phyloP scores from a whole-genome alignment of 2,888 invertebrate species.

The Nudaria mundana region DNA sequence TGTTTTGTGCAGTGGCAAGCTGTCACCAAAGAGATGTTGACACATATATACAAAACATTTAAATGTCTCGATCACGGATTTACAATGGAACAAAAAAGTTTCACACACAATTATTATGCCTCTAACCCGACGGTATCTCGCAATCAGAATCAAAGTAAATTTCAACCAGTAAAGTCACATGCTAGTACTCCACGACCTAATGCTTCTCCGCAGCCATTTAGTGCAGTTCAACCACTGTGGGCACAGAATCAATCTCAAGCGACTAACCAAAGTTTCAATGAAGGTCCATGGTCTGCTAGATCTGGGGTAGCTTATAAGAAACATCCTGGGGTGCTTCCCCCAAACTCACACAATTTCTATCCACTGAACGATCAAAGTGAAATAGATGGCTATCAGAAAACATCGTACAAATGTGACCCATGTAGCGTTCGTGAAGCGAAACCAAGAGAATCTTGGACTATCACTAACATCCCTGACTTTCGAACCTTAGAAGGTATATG shows the following conservation, averaged over 20 bases:
- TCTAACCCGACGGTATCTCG: constrained; percentile 69
- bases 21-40: constrained; percentile 80
- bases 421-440: constrained; percentile 67
- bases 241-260: constrained; percentile 61
- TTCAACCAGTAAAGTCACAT: constrained; percentile 61
- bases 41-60: constrained; percentile 82
- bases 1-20: constrained; percentile 83
- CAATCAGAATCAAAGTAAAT: constrained; percentile 70
- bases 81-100: constrained; percentile 77
- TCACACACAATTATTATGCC: constrained; percentile 74
- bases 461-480: constrained; percentile 70
- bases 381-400: constrained; percentile 61
- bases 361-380: constrained; percentile 65
- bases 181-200: constrained; percentile 61
- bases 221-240: constrained; percentile 70
- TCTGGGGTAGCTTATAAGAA: constrained; percentile 66
- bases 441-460: constrained; percentile 76
- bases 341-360: constrained; percentile 64
- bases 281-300: constrained; percentile 68
- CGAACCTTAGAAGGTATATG: constrained; percentile 67
- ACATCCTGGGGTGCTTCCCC: constrained; percentile 63
- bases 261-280: constrained; percentile 56
- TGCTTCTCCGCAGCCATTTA: constrained; percentile 65
- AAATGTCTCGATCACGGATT: constrained; percentile 80
- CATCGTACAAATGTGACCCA: constrained; percentile 67